Conservation (phyloP, 2,113 vertebrate species). For the Cranoglanis bouderius region DNA sequence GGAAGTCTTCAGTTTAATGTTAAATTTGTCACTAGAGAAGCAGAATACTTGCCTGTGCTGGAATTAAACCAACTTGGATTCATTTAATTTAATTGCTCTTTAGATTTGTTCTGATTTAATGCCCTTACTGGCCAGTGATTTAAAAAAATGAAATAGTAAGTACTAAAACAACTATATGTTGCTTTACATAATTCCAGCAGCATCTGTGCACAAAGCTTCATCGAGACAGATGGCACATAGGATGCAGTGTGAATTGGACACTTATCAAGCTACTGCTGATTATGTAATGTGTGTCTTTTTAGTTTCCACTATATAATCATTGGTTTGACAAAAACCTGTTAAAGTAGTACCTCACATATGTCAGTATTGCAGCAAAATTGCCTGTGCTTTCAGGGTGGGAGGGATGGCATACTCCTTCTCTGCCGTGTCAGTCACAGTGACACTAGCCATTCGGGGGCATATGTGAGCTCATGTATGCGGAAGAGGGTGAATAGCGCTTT, state of each 20-base stretch:
- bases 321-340: neutral
- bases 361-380: neutral
- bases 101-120: constrained; percentile 66
- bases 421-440: neutral
- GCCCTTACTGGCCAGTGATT: constrained; percentile 72
- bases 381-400: neutral
- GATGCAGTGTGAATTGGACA: constrained; percentile 22
- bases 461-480: neutral
- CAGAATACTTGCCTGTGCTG: constrained; percentile 73
- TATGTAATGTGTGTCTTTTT: neutral
- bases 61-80: constrained; percentile 76
- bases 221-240: constrained; percentile 22
- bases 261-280: constrained; percentile 7
- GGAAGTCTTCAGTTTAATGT: constrained; percentile 66
- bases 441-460: neutral
- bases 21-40: constrained; percentile 72
- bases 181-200: constrained; percentile 77
- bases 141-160: constrained; percentile 67
- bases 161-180: constrained; percentile 70
- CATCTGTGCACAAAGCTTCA: constrained; percentile 49
- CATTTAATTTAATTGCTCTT: constrained; percentile 72
- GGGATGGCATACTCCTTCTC: neutral
- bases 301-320: neutral
- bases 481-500: neutral
- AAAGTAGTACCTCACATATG: neutral